Evolutionary conservation across 2,888 invertebrate genomes (phyloP), one percentile per base, ranked within the genome.

Genomic region (Pycnomerus fuliginosus): DNA sequence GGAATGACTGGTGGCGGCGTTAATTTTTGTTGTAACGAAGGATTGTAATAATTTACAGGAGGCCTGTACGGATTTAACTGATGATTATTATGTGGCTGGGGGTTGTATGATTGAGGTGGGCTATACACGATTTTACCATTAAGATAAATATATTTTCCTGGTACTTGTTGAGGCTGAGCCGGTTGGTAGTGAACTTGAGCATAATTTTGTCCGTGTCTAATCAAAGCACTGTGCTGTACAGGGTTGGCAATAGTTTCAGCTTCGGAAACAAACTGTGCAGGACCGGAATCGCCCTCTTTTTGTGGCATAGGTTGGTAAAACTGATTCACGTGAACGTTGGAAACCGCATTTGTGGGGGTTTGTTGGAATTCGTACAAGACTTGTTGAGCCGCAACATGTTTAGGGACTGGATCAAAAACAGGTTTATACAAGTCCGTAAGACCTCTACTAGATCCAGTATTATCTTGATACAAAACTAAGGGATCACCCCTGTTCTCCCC

Each of bases 321-420:
- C 46, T 63, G 64, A 37, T 62, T 61, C 2, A 68, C 62, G 27
- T 65, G 66, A 4, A 64, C 62, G 31, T 66, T 67, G 0, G 64
- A 62, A n/a, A 61, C 61, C 2, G 64, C 52, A 39, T 65, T 65
- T 7, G 60, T 60, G 10, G 66, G 65, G 1, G 65, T 62, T 53
- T 65, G 65, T 41, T 67, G 64, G 39, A 62, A 67, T 48, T 66
- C 67, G 49, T 68, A 67, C 7, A 65, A 46, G 4, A 67, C 62
- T 52, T 67, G 65, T 48, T 68, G 65, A n/a, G 64, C 60, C 10
- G 64, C 58, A n/a, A 64, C 60, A 48, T 56, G 63, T 45, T 58
- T 62, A 32, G 56, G 60, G 10, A 42, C 33, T 14, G 41, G 37
- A 1, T 41, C 22, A 2, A 37, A 31, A 5, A 28, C 37, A 32